These are phyloP conservation scores for Andrena minutula DNA, from an alignment of 2,888 invertebrate genomes.

Conservation along the genomic window DNA sequence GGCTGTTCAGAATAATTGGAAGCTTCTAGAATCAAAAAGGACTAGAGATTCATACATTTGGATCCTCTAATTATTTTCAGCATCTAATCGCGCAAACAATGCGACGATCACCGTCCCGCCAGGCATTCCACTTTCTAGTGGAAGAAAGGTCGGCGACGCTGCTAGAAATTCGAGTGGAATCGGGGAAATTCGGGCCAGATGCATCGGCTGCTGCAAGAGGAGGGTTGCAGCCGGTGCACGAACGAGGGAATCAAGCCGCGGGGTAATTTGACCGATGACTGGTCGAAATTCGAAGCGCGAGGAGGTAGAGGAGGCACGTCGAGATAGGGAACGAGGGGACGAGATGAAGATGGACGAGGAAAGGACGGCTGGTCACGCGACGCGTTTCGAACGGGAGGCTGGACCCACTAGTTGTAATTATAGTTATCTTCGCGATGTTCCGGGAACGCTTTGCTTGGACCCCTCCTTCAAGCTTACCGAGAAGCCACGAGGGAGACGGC, in stretches of 20 bases:
- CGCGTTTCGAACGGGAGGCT: slow-evolving; percentile 67
- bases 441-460: slow-evolving; percentile 76
- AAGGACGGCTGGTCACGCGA: slow-evolving; percentile 61
- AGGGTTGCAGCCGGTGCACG: not conserved
- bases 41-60: not conserved
- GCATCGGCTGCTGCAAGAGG: not conserved
- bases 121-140: not conserved
- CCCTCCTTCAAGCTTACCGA: slow-evolving; percentile 74
- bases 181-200: not conserved
- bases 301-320: slow-evolving; percentile 11
- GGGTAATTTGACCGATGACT: slow-evolving; percentile 37
- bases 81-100: not conserved
- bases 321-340: slow-evolving; percentile 34
- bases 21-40: not conserved
- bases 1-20: not conserved
- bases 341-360: slow-evolving; percentile 35
- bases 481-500: slow-evolving; percentile 72
- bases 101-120: not conserved
- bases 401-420: slow-evolving; percentile 77
- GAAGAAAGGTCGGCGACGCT: not conserved
- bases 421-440: slow-evolving; percentile 78
- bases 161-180: not conserved
- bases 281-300: slow-evolving; percentile 31
- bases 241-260: slow-evolving; percentile 10
- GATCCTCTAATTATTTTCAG: not conserved